Percentiles rank a stretch among this genome's conserved stretches.
Evolutionary conservation across 2,888 invertebrate species (phyloP).

Genomic region (Drosophila kuntzei): DNA sequence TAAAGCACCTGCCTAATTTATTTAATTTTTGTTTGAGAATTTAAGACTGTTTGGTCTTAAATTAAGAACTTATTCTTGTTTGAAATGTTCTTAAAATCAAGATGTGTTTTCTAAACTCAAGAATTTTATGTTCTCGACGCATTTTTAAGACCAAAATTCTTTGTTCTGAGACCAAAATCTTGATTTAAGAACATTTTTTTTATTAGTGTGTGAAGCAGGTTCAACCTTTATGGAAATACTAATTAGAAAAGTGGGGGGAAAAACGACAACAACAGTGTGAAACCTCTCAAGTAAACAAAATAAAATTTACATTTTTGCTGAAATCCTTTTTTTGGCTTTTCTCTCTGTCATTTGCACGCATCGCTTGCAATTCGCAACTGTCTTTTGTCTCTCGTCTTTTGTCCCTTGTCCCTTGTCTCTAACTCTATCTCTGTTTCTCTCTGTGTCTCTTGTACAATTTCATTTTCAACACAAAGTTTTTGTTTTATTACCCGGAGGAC

Average conservation of each 20-base stretch:
- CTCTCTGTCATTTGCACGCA: conserved; percentile 73
- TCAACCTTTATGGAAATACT: conserved; percentile 46
- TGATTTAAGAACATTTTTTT: too few relatives aligned
- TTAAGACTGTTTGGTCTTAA: too few relatives aligned
- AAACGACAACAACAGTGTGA: conserved; percentile 12
- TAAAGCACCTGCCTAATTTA: too few relatives aligned
- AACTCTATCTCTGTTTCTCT: conserved; percentile 2
- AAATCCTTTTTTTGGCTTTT: conserved; percentile 70
- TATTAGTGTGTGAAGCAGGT: too few relatives aligned
- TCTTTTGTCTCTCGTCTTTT: conserved; percentile 4
- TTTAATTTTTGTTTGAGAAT: too few relatives aligned
- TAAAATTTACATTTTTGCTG: conserved; percentile 71
- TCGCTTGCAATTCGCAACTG: conserved; percentile 22
- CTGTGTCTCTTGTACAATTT: conserved; percentile 69
- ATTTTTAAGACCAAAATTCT: too few relatives aligned
- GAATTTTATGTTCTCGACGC: too few relatives aligned
- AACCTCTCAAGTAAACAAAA: conserved; percentile 51
- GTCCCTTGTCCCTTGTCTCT: background rate
- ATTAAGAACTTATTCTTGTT: too few relatives aligned
- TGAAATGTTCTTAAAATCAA: too few relatives aligned
- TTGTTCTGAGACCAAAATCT: too few relatives aligned
- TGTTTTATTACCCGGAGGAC: conserved; percentile 79
- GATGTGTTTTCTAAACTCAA: too few relatives aligned
- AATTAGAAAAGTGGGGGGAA: conserved; percentile 47
- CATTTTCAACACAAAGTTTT: conserved; percentile 81